Base-by-base conservation (phyloP, 1,140 invertebrate genomes). In the Drosophila lini region DNA sequence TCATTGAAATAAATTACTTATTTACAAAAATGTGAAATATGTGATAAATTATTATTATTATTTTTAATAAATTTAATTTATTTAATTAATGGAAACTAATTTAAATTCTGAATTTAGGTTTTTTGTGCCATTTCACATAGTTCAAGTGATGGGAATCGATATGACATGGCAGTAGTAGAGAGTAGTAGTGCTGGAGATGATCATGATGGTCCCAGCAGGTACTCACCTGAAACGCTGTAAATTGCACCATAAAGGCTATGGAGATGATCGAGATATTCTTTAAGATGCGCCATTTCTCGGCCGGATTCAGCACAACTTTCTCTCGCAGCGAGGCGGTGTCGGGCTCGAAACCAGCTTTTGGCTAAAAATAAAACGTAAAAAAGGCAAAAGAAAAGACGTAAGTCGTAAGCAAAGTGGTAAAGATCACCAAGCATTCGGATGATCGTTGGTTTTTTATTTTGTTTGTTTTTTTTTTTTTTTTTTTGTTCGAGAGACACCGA, bases 181-280 rank as follows among this genome's bases (percentile, higher is more conserved):
- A 22, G 22, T 22, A 28, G 31, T 44, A 44, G 22, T 28, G 47
- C 9, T 57, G 19, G 22, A n/a, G 11, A 31, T 19, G 25, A 22
- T 28, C 11, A 1, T 9, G 32, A 28, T 41, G 22, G 13, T 16
- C 25, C 22, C 8, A 16, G 28, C 41, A 3, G 22, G 59, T 32
- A 60, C 80, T 83, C 62, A 92, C 92, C 91, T 96, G 95, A 92
- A 98, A 98, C 36, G 97, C 97, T 16, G 97, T 98, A 93, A 98
- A 98, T 81, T 98, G 96, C 60, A 98, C 96, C 95, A 98, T 97
- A 91, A 98, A 98, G 3, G 97, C 96, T 55, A 96, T 93, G 69
- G 97, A 97, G 7, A 98, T 96, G 44, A 97, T 95, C 28, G 95
- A 94, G 38, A 98, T 95, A 93, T 98, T 98, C 92, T 97, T 98